Conservation (phyloP, 2,113 vertebrate genomes). For the Microtus pennsylvanicus region DNA sequence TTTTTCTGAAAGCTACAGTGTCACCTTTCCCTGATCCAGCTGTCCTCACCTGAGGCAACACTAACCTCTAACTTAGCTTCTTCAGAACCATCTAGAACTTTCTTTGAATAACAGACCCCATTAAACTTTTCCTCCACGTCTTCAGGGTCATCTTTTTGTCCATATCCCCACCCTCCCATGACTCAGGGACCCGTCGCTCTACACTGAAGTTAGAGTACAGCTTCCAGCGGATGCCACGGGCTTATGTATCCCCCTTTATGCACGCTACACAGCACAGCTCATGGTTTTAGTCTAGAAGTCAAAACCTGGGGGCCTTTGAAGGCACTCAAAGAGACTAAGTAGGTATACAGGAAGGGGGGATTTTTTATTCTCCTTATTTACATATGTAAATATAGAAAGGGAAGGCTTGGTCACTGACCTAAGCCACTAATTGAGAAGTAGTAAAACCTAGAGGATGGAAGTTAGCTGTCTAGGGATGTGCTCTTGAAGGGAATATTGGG, state of each 20-base stretch:
- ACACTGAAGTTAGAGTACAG: rapidly evolving
- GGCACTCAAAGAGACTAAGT: background rate
- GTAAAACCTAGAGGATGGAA: background rate
- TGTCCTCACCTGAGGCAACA: background rate
- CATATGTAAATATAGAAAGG: background rate
- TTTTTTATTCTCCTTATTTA: background rate
- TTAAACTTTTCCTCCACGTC: background rate
- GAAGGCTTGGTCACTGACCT: background rate
- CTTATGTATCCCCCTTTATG: rapidly evolving
- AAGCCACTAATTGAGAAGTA: background rate
- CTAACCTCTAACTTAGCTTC: background rate
- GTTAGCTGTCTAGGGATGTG: no score
- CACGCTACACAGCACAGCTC: rapidly evolving
- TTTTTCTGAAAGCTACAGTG: rapidly evolving
- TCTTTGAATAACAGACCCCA: rapidly evolving
- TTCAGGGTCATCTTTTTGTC: background rate
- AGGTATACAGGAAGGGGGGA: rapidly evolving
- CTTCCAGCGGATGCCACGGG: rapidly evolving
- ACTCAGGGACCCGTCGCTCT: background rate
- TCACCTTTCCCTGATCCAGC: background rate
- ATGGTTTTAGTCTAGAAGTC: background rate
- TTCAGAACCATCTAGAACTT: no score
- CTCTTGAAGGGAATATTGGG: background rate
- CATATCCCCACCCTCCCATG: no score
- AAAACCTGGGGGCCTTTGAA: rapidly evolving